Conservation (phyloP, 2,797 vertebrate genomes). For the Peromyscus attwateri region DNA sequence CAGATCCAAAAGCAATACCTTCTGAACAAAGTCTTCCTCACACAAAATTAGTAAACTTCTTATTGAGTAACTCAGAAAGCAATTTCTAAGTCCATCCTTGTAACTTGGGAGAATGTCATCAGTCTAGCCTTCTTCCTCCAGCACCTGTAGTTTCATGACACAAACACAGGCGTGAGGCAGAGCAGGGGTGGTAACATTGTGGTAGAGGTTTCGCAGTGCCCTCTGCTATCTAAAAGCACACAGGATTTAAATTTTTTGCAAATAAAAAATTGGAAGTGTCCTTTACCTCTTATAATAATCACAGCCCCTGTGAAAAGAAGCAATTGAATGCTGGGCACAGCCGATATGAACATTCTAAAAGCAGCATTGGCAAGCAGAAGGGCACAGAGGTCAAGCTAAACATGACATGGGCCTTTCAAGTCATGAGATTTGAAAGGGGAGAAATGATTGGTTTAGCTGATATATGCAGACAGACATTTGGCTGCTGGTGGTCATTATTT, state of each 20-base stretch:
- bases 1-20: not conserved
- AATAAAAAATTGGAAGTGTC: constrained; percentile 42
- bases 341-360: not conserved
- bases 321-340: not conserved
- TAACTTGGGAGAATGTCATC: not conserved
- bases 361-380: not conserved
- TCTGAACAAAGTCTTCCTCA: not conserved
- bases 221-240: constrained; percentile 48
- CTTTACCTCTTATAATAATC: constrained; percentile 44
- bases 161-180: not conserved
- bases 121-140: not conserved
- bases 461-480: not conserved
- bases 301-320: constrained; percentile 71
- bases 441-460: not conserved
- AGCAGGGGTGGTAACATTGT: constrained; percentile 68
- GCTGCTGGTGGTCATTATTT: not conserved
- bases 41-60: not conserved
- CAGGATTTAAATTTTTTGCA: constrained; percentile 26
- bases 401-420: not conserved
- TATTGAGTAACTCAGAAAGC: not conserved
- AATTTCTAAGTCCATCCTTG: not conserved
- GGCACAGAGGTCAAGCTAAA: constrained; percentile 8
- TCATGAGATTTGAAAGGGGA: not conserved
- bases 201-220: not conserved
- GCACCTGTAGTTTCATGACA: not conserved